Conservation (phyloP, 2,113 vertebrate species). For the Aegithalos caudatus region DNA sequence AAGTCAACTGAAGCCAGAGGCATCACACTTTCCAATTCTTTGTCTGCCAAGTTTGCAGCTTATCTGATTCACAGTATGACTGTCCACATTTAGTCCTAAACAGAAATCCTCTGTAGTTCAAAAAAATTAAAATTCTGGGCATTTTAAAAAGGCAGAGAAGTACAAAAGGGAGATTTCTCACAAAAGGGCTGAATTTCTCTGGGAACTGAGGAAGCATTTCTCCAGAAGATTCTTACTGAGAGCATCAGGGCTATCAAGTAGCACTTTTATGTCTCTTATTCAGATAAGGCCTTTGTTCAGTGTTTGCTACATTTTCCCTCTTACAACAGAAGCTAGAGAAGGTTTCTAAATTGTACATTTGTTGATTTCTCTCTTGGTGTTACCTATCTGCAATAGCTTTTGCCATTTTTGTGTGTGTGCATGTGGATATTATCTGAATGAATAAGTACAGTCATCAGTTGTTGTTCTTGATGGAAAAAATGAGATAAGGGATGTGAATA, state of each 20-base stretch:
- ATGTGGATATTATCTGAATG: not conserved
- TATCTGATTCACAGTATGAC: constrained; percentile 54
- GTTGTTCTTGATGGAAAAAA: not conserved
- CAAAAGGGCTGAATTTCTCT: not conserved
- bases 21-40: not conserved
- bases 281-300: not conserved
- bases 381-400: not conserved
- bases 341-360: not conserved
- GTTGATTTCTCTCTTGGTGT: not conserved
- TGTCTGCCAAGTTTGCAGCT: constrained; percentile 47
- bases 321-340: not conserved
- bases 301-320: not conserved
- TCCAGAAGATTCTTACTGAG: not conserved
- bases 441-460: not conserved
- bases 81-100: constrained; percentile 46
- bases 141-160: not conserved
- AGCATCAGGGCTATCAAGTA: not conserved
- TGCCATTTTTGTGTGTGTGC: not conserved
- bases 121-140: not conserved
- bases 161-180: not conserved
- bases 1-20: not conserved
- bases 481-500: not conserved
- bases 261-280: not conserved
- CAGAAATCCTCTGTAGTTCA: constrained; percentile 25
- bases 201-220: not conserved